These are phyloP conservation scores for Alouatta caraya DNA, from an alignment of 2,797 vertebrate genomes.

Conservation along the genomic window DNA sequence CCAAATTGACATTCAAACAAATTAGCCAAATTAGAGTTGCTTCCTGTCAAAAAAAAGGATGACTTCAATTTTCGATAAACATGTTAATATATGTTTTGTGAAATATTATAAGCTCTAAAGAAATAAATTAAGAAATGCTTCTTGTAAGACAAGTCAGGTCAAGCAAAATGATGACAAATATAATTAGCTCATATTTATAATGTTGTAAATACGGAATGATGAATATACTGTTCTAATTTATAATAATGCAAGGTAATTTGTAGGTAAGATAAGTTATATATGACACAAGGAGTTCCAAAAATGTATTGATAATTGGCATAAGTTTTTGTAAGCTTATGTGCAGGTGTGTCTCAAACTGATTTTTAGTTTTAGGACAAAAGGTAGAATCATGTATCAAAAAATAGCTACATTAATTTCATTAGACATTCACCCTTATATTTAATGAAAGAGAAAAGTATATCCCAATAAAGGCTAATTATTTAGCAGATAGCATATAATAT, in stretches of 20 bases:
- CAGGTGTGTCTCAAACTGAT: not conserved
- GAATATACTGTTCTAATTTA: not conserved
- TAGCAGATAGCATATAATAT: not conserved
- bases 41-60: not conserved
- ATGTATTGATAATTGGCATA: not conserved
- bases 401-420: not conserved
- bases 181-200: conserved; percentile 3
- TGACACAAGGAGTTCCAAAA: not conserved
- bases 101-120: not conserved
- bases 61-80: not conserved
- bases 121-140: not conserved
- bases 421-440: not conserved
- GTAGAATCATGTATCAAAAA: not conserved
- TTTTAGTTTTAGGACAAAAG: not conserved
- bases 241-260: not conserved
- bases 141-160: not conserved
- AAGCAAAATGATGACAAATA: not conserved
- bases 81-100: not conserved
- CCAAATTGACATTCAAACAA: conserved; percentile 33
- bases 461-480: not conserved
- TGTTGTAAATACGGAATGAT: not conserved
- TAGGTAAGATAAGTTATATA: not conserved
- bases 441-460: not conserved
- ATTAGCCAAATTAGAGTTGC: not conserved
- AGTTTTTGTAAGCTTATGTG: not conserved